Evolutionary conservation across 2,888 invertebrate genomes (phyloP), one percentile per base, ranked within the genome.

Genomic region (Galerucella calmariensis): DNA sequence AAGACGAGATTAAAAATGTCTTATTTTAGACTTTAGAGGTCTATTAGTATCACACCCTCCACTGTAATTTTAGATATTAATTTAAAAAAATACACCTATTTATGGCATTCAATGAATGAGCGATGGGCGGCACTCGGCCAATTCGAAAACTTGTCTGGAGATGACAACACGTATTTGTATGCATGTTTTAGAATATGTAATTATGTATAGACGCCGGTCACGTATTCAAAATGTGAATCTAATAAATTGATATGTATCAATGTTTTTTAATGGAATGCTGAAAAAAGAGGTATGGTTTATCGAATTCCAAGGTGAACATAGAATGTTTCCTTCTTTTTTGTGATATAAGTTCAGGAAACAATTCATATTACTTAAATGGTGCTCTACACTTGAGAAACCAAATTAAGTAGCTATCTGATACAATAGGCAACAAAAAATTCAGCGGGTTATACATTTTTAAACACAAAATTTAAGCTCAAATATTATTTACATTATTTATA

Each of bases 21-120:
- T 73, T 67, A 73, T 73, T 73, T 63, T 56, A 12, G 69, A 73
- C 68, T 73, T 63, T 56, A 12, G 69, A 73, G 73, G 68, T 68
- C 44, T 73, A 73, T 68, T 73, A 67, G 68, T 67, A 62, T 73
- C 73, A 62, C 73, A 73, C 73, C 73, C 73, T 73, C 67, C 46
- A 63, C 73, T 68, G 67, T 68, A 73, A 73, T 73, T 73, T 68
- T 73, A 73, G 73, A 73, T 73, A 73, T 73, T 73, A 73, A 62
- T 67, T 67, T 20, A 68, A 41, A 20, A 27, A 67, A 67, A 62
- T 73, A 68, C 73, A 63, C 73, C 73, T 73, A 62, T 73, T 68
- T 73, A 14, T 68, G 44, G 62, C 62, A 53, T 68, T 73, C 73
- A 73, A 62, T 73, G 67, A 68, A 68, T 69, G 69, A 48, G 48